These are phyloP conservation scores for Microcaecilia unicolor DNA, from an alignment of 2,797 vertebrate species.

Conservation along the genomic window DNA sequence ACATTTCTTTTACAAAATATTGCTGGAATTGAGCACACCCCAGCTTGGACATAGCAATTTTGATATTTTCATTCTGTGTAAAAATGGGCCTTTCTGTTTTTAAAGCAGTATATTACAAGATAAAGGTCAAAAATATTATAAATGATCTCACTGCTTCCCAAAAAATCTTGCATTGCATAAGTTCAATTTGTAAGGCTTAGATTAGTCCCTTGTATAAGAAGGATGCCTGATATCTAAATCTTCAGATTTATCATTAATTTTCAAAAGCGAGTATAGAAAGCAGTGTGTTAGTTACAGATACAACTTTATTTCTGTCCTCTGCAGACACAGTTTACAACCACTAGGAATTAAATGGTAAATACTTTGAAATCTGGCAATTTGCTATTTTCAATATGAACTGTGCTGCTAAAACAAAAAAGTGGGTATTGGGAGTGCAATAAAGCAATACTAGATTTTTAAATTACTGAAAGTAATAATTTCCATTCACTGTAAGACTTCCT, in stretches of 20 bases:
- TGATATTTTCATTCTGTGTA: too few relatives aligned
- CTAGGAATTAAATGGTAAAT: conserved; percentile 42
- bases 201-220: background rate
- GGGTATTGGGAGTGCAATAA: too few relatives aligned
- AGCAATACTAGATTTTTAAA: conserved; percentile 11
- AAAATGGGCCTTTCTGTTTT: too few relatives aligned
- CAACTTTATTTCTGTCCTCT: conserved; percentile 35
- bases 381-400: conserved; percentile 38
- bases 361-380: conserved; percentile 41
- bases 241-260: conserved; percentile 1
- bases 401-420: too few relatives aligned
- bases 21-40: too few relatives aligned
- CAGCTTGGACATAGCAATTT: too few relatives aligned
- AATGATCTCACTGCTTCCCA: too few relatives aligned
- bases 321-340: conserved; percentile 14
- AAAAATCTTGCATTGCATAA: too few relatives aligned
- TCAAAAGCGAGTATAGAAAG: conserved; percentile 8
- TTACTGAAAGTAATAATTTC: conserved; percentile 20
- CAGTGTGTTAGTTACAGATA: conserved; percentile 28
- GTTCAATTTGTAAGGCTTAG: background rate
- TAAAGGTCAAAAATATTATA: too few relatives aligned
- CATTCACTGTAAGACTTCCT: conserved; percentile 10
- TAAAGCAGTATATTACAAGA: too few relatives aligned
- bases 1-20: too few relatives aligned
- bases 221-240: background rate